Evolutionary conservation across 2,113 vertebrate genomes (phyloP).

Genomic region (Hippocampus zosterae): DNA sequence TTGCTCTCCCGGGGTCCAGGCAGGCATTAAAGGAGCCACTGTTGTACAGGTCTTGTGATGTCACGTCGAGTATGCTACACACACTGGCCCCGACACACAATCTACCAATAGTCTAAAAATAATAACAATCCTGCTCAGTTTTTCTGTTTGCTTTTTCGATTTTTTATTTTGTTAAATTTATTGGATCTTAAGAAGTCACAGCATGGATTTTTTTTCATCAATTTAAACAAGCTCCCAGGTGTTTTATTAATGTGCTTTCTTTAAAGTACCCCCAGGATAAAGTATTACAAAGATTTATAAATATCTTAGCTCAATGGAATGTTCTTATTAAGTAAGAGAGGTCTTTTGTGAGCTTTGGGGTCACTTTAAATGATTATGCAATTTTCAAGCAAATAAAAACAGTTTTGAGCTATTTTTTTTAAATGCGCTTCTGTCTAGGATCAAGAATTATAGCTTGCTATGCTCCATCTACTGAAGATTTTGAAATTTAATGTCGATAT

Average conservation of each 20-base stretch:
- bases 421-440: too few relatives aligned
- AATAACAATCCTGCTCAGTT: neutral
- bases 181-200: neutral
- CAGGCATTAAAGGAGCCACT: neutral
- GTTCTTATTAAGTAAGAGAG: neutral
- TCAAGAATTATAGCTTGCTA: too few relatives aligned
- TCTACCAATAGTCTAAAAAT: neutral
- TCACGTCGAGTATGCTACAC: neutral
- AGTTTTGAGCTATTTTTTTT: neutral
- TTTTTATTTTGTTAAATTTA: too few relatives aligned
- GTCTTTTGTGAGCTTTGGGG: neutral
- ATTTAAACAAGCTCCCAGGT: neutral
- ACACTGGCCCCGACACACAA: neutral
- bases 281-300: neutral
- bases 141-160: neutral
- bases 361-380: neutral
- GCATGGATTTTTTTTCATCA: neutral
- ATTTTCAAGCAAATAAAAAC: neutral
- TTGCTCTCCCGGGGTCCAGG: neutral
- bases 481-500: too few relatives aligned
- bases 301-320: neutral
- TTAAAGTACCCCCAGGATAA: neutral
- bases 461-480: too few relatives aligned
- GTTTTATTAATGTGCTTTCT: neutral
- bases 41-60: slow-evolving; percentile 1